Evolutionary conservation across 2,113 vertebrate species (phyloP).

Genomic region (Chinchilla lanigera): DNA sequence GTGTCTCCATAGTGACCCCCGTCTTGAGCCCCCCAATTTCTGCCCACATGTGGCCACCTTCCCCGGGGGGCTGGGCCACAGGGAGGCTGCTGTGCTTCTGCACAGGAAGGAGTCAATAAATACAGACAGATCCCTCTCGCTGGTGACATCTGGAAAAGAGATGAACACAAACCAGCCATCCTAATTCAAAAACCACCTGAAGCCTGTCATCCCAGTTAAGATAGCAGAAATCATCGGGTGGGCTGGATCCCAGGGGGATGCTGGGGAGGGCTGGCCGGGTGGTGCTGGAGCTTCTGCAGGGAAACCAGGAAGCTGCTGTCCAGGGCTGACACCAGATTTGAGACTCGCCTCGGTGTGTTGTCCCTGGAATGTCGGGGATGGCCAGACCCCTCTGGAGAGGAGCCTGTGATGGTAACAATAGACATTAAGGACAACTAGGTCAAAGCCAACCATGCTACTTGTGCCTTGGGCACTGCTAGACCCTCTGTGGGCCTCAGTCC

Average conservation of each 20-base stretch:
- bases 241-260: neutral
- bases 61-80: rapidly evolving
- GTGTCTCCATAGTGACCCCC: neutral
- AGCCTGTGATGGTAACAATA: rapidly evolving
- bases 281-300: neutral
- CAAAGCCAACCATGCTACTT: neutral
- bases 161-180: conserved; percentile 46
- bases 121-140: conserved; percentile 52
- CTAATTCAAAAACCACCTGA: conserved; percentile 69
- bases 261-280: neutral
- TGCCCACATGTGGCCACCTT: neutral
- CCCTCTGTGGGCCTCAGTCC: neutral
- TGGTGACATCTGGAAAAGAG: conserved; percentile 76
- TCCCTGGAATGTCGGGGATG: too few species aligned
- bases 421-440: neutral
- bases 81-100: neutral
- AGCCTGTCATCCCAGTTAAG: conserved; percentile 53
- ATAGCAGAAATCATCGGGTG: neutral
- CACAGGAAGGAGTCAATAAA: conserved; percentile 72
- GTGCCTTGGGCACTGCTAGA: neutral
- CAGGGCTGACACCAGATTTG: neutral
- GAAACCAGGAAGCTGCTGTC: neutral
- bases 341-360: neutral
- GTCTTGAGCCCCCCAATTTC: neutral
- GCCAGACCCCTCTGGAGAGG: neutral